phyloP scores from a whole-genome alignment of 2,113 vertebrate species.

The Brachirus orientalis region DNA sequence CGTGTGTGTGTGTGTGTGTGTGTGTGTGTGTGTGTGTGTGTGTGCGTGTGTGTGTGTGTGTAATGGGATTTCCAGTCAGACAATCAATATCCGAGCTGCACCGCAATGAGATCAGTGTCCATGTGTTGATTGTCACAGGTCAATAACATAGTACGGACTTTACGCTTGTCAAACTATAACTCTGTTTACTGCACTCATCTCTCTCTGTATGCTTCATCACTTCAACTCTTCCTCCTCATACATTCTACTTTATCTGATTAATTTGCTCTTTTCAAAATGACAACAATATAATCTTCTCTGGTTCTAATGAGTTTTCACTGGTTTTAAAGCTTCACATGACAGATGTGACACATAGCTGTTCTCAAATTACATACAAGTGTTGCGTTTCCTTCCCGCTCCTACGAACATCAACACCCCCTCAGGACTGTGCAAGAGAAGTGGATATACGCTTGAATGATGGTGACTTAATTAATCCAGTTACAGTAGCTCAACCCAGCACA shows the following conservation, averaged over 20 bases:
- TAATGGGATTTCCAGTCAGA: conserved; percentile 67
- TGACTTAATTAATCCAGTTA: not conserved
- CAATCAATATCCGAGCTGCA: conserved; percentile 60
- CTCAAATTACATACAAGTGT: not conserved
- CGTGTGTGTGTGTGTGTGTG: no score
- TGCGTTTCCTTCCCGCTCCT: conserved; percentile 6
- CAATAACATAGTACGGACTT: conserved; percentile 62
- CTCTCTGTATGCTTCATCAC: conserved; percentile 18
- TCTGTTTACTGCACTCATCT: conserved; percentile 56
- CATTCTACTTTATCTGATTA: not conserved
- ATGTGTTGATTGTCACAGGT: conserved; percentile 62
- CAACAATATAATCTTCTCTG: not conserved
- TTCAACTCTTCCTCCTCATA: not conserved
- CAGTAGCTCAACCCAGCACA: no score
- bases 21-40: no score
- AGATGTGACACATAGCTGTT: no score
- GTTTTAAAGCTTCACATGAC: not conserved
- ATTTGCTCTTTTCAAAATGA: no score
- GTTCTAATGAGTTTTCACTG: not conserved
- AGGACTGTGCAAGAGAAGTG: no score
- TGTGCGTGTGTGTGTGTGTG: conserved; percentile 17
- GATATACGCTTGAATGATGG: no score
- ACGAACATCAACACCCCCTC: no score
- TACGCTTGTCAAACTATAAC: conserved; percentile 66
- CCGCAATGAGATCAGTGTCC: conserved; percentile 65